These are phyloP conservation scores for Pipra filicauda DNA, from an alignment of 2,113 vertebrate genomes.

Conservation along the genomic window DNA sequence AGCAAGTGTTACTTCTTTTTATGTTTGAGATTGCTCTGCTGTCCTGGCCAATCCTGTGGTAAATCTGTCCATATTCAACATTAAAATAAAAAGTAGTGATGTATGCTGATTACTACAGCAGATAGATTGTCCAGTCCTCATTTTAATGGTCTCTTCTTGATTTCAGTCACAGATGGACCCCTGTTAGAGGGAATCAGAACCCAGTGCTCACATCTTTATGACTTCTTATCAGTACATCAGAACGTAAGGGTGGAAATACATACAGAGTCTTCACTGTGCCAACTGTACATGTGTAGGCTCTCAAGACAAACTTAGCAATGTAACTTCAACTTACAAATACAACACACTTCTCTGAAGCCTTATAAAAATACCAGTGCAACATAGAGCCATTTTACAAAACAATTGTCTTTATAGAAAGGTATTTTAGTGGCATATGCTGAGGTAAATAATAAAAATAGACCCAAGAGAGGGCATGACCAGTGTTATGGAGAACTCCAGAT, in stretches of 20 bases:
- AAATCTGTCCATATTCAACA: not conserved
- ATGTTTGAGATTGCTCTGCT: not conserved
- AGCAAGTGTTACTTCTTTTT: not conserved
- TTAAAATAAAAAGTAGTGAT: not conserved
- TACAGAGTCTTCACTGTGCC: not conserved
- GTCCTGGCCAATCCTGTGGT: not conserved
- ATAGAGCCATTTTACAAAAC: constrained; percentile 66
- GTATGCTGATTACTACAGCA: not conserved
- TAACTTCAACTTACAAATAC: not conserved
- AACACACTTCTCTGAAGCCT: constrained; percentile 41
- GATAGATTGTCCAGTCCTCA: not conserved
- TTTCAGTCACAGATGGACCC: not conserved
- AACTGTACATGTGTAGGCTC: not conserved
- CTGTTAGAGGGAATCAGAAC: not conserved
- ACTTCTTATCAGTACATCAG: not conserved
- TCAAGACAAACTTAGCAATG: not conserved
- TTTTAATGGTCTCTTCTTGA: not conserved
- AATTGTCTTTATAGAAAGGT: constrained; percentile 59
- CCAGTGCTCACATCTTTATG: not conserved
- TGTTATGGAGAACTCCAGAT: constrained; percentile 40
- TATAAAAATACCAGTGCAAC: constrained; percentile 61
- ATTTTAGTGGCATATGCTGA: constrained; percentile 54
- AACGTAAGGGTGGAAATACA: not conserved
- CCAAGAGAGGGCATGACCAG: constrained; percentile 20
- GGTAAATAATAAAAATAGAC: constrained; percentile 64